A percentile compares a stretch with the other conserved stretches of the same genome.
phyloP scores from a whole-genome alignment of 2,888 invertebrate species.

The Drosophila mimetica region DNA sequence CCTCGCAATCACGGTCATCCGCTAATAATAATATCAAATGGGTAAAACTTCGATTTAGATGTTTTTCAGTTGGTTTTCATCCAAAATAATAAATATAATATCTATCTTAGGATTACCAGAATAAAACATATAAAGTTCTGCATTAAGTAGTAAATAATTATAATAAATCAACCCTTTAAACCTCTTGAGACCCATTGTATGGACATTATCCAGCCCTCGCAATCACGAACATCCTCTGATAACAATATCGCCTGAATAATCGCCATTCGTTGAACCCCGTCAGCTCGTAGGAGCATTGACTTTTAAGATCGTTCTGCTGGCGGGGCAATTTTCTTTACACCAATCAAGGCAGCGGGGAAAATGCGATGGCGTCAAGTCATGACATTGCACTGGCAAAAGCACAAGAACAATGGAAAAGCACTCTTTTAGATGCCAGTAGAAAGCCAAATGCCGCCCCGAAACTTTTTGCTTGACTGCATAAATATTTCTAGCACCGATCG shows the following conservation, averaged over 20 bases:
- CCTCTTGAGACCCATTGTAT: too few relatives aligned
- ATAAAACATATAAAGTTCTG: too few relatives aligned
- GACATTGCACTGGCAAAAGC: slow-evolving; percentile 30
- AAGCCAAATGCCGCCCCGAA: slow-evolving; percentile 1
- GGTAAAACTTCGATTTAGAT: too few relatives aligned
- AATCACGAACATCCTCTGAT: slow-evolving; percentile 22
- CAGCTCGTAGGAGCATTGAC: slow-evolving; percentile 35
- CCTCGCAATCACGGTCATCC: too few relatives aligned
- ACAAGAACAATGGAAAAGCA: slow-evolving; percentile 23
- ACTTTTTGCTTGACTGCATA: slow-evolving; percentile 21
- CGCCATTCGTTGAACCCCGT: slow-evolving; percentile 36
- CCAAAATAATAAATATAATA: too few relatives aligned
- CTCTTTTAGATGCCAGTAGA: slow-evolving; percentile 13
- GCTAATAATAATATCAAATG: too few relatives aligned
- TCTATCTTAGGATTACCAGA: too few relatives aligned
- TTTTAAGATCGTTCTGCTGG: slow-evolving; percentile 24
- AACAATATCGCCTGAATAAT: slow-evolving; percentile 24
- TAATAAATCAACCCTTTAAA: too few relatives aligned
- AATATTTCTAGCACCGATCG: slow-evolving; percentile 33
- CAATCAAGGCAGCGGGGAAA: slow-evolving; percentile 20
- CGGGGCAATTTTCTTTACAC: slow-evolving; percentile 35
- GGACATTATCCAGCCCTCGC: too few relatives aligned
- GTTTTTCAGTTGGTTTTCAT: too few relatives aligned
- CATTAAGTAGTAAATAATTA: too few relatives aligned
- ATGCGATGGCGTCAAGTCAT: slow-evolving; percentile 32